Conservation (phyloP, 2,888 invertebrate species). For the Drosophila diplacantha region DNA sequence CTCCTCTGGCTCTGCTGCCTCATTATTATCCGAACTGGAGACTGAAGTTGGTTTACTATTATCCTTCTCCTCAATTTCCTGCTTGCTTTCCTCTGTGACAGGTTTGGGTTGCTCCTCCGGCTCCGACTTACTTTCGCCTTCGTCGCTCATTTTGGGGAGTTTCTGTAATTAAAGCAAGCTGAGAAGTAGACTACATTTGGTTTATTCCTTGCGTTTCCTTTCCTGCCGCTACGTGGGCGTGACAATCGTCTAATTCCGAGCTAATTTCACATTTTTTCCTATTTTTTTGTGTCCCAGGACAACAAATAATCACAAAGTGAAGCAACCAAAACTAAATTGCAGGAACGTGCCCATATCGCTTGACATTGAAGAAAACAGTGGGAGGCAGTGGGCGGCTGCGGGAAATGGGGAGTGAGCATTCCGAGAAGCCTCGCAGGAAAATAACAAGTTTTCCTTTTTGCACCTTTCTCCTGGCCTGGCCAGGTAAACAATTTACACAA, state of each 20-base stretch:
- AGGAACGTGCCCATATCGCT: slow-evolving; percentile 65
- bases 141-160: slow-evolving; percentile 42
- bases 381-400: slow-evolving; percentile 1
- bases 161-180: slow-evolving; percentile 58
- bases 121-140: slow-evolving; percentile 26
- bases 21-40: neutral
- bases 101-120: slow-evolving; percentile 4
- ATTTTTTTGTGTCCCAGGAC: slow-evolving; percentile 30
- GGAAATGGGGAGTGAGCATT: slow-evolving; percentile 25
- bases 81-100: slow-evolving; percentile 1
- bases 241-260: slow-evolving; percentile 59
- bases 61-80: neutral
- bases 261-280: slow-evolving; percentile 63
- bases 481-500: slow-evolving; percentile 48
- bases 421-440: slow-evolving; percentile 42
- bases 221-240: slow-evolving; percentile 28
- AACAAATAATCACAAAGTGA: slow-evolving; percentile 46
- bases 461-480: slow-evolving; percentile 41
- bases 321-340: slow-evolving; percentile 56
- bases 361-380: slow-evolving; percentile 55
- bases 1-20: neutral
- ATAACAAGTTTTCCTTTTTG: slow-evolving; percentile 43
- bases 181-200: slow-evolving; percentile 59
- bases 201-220: slow-evolving; percentile 32
- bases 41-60: neutral